A percentile compares a stretch with the other conserved stretches of the same genome.
phyloP scores from a whole-genome alignment of 2,113 vertebrate genomes.

The Empidonax traillii region DNA sequence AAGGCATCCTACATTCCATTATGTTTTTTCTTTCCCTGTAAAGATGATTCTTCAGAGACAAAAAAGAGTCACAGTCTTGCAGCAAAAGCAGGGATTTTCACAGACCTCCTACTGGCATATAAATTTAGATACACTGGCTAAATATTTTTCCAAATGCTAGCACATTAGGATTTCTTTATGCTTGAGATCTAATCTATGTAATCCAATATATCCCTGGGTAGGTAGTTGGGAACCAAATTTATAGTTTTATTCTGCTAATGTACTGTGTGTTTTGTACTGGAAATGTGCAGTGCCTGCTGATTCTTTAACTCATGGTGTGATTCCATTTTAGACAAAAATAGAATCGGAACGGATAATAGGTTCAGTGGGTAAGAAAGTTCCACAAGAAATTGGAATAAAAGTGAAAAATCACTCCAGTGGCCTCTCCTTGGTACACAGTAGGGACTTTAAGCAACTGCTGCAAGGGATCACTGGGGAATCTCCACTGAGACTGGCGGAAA shows the following conservation, averaged over 20 bases:
- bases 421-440: constrained; percentile 77
- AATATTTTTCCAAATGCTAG: constrained; percentile 27
- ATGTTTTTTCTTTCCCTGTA: background rate
- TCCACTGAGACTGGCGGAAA: constrained; percentile 76
- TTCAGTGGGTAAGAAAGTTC: constrained; percentile 89
- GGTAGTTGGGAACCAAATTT: constrained; percentile 45
- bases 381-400: constrained; percentile 84
- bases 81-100: constrained; percentile 20
- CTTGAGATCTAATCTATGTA: constrained; percentile 1
- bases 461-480: constrained; percentile 82
- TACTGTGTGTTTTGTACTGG: constrained; percentile 54
- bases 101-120: background rate
- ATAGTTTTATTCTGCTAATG: constrained; percentile 33
- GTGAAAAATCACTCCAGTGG: constrained; percentile 87
- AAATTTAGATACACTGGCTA: constrained; percentile 35
- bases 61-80: background rate
- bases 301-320: constrained; percentile 67
- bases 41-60: background rate
- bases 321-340: constrained; percentile 83
- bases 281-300: constrained; percentile 15
- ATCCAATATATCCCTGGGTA: constrained; percentile 8
- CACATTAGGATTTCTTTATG: background rate
- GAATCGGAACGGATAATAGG: constrained; percentile 87
- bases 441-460: constrained; percentile 83
- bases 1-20: background rate